phyloP scores from a whole-genome alignment of 2,797 vertebrate genomes.

The Carcharodon carcharias region DNA sequence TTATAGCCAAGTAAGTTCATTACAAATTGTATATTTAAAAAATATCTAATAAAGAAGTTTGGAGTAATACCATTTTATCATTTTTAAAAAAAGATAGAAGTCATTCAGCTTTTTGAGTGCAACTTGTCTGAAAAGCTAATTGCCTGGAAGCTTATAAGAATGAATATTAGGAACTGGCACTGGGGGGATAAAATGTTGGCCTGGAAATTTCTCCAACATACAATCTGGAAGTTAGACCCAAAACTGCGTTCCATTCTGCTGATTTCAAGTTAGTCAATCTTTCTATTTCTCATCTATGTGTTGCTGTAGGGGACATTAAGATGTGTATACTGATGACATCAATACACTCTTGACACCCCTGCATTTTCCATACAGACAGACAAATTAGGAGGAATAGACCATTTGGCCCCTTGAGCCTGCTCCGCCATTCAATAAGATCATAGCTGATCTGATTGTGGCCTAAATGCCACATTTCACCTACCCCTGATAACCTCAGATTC shows the following conservation, averaged over 20 bases:
- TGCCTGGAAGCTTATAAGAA: background rate
- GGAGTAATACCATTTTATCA: no score
- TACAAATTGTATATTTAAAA: background rate
- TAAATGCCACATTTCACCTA: no score
- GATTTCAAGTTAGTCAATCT: background rate
- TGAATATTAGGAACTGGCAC: background rate
- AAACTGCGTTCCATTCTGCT: background rate
- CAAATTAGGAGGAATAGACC: no score
- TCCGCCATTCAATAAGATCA: no score
- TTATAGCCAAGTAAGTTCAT: background rate
- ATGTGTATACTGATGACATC: no score
- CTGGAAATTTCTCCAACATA: background rate
- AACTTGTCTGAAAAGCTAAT: background rate
- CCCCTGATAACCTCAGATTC: no score
- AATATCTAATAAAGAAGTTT: background rate
- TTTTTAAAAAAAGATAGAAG: background rate
- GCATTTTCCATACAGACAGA: no score
- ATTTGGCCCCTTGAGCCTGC: no score
- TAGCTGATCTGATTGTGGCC: no score
- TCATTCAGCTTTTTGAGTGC: background rate
- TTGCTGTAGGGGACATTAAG: no score
- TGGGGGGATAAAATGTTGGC: background rate
- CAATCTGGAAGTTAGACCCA: background rate
- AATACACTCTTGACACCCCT: no score
- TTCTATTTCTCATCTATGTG: background rate